Evolutionary conservation across 1,140 invertebrate genomes (phyloP).

Genomic region (Scaptodrosophila lebanonensis): DNA sequence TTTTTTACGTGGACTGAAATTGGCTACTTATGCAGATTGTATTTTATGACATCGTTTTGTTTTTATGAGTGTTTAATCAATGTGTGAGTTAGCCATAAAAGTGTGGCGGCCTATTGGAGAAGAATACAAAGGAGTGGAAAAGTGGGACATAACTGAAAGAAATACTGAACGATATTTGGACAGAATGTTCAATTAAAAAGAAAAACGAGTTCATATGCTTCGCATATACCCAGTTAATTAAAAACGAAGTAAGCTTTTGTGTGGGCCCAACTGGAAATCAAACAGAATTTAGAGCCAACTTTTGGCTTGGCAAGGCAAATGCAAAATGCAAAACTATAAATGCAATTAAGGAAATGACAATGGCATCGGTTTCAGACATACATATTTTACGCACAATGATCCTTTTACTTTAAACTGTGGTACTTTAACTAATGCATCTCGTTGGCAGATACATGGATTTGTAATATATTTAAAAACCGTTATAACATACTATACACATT

Average conservation of each 20-base stretch:
- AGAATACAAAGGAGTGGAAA: too few relatives aligned
- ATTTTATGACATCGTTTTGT: slow-evolving; percentile 7
- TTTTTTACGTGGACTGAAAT: slow-evolving; percentile 36
- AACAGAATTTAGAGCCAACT: slow-evolving; percentile 21
- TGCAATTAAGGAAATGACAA: neutral
- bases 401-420: slow-evolving; percentile 21
- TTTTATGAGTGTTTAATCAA: slow-evolving; percentile 10
- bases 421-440: slow-evolving; percentile 21
- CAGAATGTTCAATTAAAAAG: too few relatives aligned
- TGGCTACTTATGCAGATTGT: slow-evolving; percentile 54
- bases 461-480: slow-evolving; percentile 21
- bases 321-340: neutral
- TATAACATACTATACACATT: slow-evolving; percentile 56
- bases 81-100: too few relatives aligned
- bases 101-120: too few relatives aligned
- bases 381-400: too few relatives aligned
- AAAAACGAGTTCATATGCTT: too few relatives aligned
- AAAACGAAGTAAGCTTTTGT: neutral
- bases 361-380: neutral
- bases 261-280: slow-evolving; percentile 7
- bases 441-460: slow-evolving; percentile 15
- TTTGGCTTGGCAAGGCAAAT: slow-evolving; percentile 17
- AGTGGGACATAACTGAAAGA: too few relatives aligned
- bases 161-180: too few relatives aligned
- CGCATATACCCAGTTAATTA: too few relatives aligned